These are phyloP conservation scores for Trochalopteron elliotii DNA, from an alignment of 2,113 vertebrate species.

Conservation along the genomic window DNA sequence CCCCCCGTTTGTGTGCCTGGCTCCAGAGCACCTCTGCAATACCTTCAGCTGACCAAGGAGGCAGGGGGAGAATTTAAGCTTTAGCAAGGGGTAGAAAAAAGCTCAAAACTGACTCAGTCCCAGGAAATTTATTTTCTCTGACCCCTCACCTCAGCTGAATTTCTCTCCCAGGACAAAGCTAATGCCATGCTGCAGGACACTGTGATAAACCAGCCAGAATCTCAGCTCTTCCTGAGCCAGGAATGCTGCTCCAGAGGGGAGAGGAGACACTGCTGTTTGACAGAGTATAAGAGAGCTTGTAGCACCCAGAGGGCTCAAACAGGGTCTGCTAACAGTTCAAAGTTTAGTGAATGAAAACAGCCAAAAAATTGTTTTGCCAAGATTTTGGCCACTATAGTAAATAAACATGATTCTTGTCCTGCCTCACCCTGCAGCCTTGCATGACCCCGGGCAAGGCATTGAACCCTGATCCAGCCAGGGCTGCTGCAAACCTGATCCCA, in stretches of 20 bases:
- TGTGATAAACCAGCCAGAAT: not conserved
- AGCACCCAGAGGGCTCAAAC: not conserved
- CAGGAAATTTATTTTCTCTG: not conserved
- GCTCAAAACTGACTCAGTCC: not conserved
- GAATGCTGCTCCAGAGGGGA: not conserved
- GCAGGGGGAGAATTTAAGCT: not conserved
- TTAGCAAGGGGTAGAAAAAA: not conserved
- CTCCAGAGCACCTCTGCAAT: not conserved
- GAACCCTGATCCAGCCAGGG: not conserved
- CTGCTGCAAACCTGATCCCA: not conserved
- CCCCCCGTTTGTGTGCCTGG: not conserved
- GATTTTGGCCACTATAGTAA: accelerated
- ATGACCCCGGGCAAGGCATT: not conserved
- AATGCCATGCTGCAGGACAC: not conserved
- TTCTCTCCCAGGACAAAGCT: not conserved
- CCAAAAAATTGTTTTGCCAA: not conserved
- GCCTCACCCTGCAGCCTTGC: not conserved
- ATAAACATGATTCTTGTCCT: not conserved
- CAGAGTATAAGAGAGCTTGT: accelerated
- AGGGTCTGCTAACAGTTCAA: not conserved
- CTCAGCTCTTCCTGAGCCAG: not conserved
- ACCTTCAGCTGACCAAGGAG: not conserved
- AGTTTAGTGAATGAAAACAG: not conserved
- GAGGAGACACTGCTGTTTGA: not conserved
- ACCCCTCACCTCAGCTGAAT: not conserved